Percentiles rank a stretch among this genome's conserved stretches.
These are phyloP conservation scores for Netelia virgata DNA, from an alignment of 2,888 invertebrate genomes.

Conservation along the genomic window DNA sequence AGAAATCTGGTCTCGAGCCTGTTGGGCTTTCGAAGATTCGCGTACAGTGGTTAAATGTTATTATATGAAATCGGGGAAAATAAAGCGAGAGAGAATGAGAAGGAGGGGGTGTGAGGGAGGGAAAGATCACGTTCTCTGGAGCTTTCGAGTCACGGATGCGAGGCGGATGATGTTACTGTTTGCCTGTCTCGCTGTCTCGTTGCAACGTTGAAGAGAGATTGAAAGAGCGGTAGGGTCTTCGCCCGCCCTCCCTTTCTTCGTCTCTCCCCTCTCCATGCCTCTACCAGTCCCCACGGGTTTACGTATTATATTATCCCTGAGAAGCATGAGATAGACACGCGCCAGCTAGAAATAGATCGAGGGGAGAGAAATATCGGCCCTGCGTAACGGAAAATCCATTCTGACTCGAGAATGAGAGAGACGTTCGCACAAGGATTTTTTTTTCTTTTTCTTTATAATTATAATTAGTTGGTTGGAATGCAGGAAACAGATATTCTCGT, in stretches of 20 bases:
- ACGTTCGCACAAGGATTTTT: background rate
- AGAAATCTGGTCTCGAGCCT: no score
- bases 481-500: conserved; percentile 11
- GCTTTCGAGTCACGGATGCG: conserved; percentile 64
- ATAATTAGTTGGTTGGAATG: conserved; percentile 14
- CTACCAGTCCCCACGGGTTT: conserved; percentile 13
- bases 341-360: conserved; percentile 60
- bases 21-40: background rate
- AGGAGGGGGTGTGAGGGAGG: background rate
- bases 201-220: conserved; percentile 48
- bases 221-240: background rate
- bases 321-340: conserved; percentile 53
- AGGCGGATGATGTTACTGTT: conserved; percentile 72
- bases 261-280: background rate
- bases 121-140: conserved; percentile 36
- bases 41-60: background rate
- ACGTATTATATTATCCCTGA: conserved; percentile 35
- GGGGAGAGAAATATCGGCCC: conserved; percentile 28
- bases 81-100: conserved; percentile 13
- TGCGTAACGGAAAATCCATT: conserved; percentile 27
- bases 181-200: conserved; percentile 68
- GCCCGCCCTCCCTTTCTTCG: background rate
- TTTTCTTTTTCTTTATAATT: background rate
- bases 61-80: conserved; percentile 15
- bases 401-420: background rate